Base-by-base conservation (phyloP, 2,797 vertebrate species). In the Clarias platycephalus region DNA sequence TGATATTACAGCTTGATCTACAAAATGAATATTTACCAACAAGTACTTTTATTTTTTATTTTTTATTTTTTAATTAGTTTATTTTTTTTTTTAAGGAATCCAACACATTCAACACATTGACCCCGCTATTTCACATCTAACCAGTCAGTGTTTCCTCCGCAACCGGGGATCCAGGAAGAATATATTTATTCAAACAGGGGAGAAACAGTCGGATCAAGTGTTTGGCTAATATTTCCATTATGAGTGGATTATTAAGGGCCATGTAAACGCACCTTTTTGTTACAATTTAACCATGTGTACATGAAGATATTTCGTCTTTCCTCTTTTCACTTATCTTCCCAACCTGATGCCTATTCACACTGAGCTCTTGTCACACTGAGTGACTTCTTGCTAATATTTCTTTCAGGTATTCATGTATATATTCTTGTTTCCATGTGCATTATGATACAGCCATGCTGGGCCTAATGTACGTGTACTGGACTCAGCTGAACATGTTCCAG, bases 401-500 rank as follows among this genome's bases (percentile, higher is more conserved):
- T 13, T 71, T 12, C 22, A 44, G 44, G 26, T 49, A 18, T 26
- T n/a, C n/a, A 26, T 72, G 7, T 44, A 2, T 44, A 12, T 44
- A 15, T 28, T 31, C 10, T 26, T 49, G 24, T 72, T 18, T 66
- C 22, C 64, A 26, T 78, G n/a, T 70, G 22, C 24, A 55, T 60
- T 76, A 15, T 12, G 8, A 18, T 91, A 44, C 91, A 99, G 98
- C 97, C 24, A 95, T 97, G 96, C 91, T 99, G 91, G 97, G 97
- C 67, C 96, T 99, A 87, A 98, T 99, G 98, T 99, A 99, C 18
- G 91, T 99, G 84, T 99, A 99, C 93, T 99, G 98, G 98, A 99
- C 97, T 89, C 97, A 99, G 80, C 96, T 99, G 87, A 95, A 99
- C 95, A 99, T 99, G 98, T 99, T 99, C 94, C 98, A 99, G 94